Conservation (phyloP, 2,113 vertebrate species). For the Upupa epops region DNA sequence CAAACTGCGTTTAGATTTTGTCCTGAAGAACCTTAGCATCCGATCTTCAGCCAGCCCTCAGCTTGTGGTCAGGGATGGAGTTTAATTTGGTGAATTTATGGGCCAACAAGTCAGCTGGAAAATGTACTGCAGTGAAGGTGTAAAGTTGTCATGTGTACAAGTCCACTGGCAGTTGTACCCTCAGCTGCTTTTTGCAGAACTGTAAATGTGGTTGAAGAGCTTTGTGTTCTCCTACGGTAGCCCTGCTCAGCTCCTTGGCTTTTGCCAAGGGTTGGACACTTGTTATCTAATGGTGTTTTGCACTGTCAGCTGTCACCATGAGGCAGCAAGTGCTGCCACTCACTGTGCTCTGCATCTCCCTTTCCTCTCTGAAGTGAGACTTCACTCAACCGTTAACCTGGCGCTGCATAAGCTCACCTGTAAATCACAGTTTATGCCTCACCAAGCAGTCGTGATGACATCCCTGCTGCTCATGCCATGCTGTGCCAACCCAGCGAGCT, state of each 20-base stretch:
- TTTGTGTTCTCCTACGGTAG: neutral
- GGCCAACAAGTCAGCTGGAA: conserved; percentile 46
- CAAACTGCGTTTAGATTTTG: conserved; percentile 41
- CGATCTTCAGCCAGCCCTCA: conserved; percentile 8
- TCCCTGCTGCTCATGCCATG: neutral
- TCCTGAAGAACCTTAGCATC: neutral
- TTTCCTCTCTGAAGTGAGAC: neutral
- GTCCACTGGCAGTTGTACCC: conserved; percentile 11
- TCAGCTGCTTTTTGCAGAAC: conserved; percentile 37
- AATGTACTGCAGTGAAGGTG: conserved; percentile 30
- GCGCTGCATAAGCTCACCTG: neutral
- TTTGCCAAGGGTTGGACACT: neutral
- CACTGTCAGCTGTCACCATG: neutral
- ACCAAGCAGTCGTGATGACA: neutral
- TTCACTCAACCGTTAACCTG: neutral
- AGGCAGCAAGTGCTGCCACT: neutral
- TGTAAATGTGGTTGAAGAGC: neutral
- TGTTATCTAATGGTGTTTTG: neutral
- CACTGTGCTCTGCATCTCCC: neutral
- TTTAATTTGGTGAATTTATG: conserved; percentile 46
- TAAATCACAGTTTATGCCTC: neutral
- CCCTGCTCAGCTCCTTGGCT: neutral
- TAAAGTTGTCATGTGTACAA: conserved; percentile 40
- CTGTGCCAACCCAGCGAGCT: neutral
- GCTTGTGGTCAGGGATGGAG: neutral